Percentiles rank a stretch among this genome's conserved stretches.
These are phyloP conservation scores for Macaria notata DNA, from an alignment of 2,888 invertebrate genomes.

Conservation along the genomic window DNA sequence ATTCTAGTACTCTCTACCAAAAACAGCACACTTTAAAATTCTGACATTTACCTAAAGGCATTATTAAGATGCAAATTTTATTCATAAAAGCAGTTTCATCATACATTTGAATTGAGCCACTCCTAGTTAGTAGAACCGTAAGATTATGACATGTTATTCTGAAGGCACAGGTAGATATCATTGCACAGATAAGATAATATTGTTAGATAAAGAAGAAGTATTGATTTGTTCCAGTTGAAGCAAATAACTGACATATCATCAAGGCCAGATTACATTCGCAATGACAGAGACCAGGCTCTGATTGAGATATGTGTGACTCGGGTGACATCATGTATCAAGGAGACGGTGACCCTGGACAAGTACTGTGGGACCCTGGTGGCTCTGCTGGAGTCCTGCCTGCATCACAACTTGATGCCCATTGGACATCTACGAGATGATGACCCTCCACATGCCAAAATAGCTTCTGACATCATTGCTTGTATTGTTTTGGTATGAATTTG, in stretches of 20 bases:
- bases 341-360: constrained; percentile 92
- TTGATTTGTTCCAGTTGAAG: constrained; percentile 78
- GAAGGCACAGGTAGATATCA: constrained; percentile 23
- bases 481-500: constrained; percentile 90
- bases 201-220: constrained; percentile 15
- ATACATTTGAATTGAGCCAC: constrained; percentile 19
- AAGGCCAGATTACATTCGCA: constrained; percentile 90
- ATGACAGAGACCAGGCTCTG: constrained; percentile 96
- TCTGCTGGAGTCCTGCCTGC: constrained; percentile 92
- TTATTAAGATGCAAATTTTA: constrained; percentile 26
- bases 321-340: constrained; percentile 94
- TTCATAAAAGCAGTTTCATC: constrained; percentile 20
- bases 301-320: constrained; percentile 97
- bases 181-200: constrained; percentile 25
- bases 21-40: constrained; percentile 5
- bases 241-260: constrained; percentile 92
- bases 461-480: constrained; percentile 96
- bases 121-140: constrained; percentile 16
- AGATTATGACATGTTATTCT: constrained; percentile 23
- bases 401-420: constrained; percentile 92
- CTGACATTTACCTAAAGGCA: constrained; percentile 21
- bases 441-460: constrained; percentile 98
- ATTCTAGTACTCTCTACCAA: constrained; percentile 1
- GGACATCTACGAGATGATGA: constrained; percentile 88
- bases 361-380: constrained; percentile 92